Percentiles rank a stretch among this genome's conserved stretches.
Conservation (phyloP, 2,797 vertebrate genomes). For the Allobates femoralis region DNA sequence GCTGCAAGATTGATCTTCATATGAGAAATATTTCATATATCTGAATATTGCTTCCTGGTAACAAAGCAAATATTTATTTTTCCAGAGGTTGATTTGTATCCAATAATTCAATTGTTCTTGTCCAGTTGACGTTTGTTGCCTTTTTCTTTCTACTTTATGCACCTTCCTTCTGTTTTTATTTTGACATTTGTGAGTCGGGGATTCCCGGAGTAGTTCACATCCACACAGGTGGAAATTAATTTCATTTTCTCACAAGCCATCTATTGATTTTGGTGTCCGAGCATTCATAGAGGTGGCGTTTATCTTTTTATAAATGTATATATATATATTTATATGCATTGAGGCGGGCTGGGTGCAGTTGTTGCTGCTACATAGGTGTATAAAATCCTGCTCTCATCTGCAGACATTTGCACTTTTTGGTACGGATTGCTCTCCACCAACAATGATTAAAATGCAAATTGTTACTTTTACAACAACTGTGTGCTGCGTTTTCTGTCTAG, state of each 20-base stretch:
- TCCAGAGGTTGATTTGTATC: slow-evolving; percentile 46
- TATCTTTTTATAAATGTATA: slow-evolving; percentile 58
- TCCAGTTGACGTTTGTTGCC: slow-evolving; percentile 27
- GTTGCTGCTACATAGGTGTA: slow-evolving; percentile 62
- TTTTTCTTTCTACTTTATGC: neutral
- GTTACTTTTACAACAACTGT: slow-evolving; percentile 54
- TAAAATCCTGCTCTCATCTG: slow-evolving; percentile 60
- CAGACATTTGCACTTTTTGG: slow-evolving; percentile 63
- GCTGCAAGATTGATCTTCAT: slow-evolving; percentile 21
- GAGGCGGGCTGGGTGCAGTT: slow-evolving; percentile 53
- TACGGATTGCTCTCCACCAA: slow-evolving; percentile 59
- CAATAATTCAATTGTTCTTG: slow-evolving; percentile 6
- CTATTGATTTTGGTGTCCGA: slow-evolving; percentile 41
- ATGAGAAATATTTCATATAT: neutral
- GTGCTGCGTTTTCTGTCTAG: neutral
- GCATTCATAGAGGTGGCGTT: slow-evolving; percentile 51
- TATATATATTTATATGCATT: slow-evolving; percentile 62
- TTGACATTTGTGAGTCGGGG: neutral
- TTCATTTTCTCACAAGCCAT: slow-evolving; percentile 33
- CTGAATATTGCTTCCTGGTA: slow-evolving; percentile 35
- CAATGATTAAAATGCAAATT: slow-evolving; percentile 53
- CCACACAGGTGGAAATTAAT: neutral
- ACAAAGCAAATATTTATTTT: slow-evolving; percentile 50
- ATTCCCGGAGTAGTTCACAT: neutral
- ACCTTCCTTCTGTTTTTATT: neutral